These are phyloP conservation scores for Okamejei kenojei DNA, from an alignment of 2,797 vertebrate genomes.

Conservation along the genomic window DNA sequence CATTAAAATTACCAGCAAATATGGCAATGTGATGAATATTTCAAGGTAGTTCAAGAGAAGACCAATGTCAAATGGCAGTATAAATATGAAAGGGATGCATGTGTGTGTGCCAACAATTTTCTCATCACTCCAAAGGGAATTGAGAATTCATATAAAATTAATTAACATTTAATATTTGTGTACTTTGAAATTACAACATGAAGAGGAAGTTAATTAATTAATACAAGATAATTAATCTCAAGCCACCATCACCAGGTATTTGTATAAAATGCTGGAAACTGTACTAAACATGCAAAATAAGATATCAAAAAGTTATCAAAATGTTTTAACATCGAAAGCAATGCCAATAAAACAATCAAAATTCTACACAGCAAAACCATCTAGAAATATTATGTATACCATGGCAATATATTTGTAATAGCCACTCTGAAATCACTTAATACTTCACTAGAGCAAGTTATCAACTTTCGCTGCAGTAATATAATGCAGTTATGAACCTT, in stretches of 20 bases:
- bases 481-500: not conserved
- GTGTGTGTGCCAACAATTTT: too few relatives aligned
- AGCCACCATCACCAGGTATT: not conserved
- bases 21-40: not conserved
- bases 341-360: not conserved
- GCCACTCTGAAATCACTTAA: not conserved
- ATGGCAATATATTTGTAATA: not conserved
- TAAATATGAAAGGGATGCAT: too few relatives aligned
- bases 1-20: too few relatives aligned
- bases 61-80: not conserved
- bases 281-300: not conserved
- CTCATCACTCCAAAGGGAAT: not conserved
- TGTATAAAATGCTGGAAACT: not conserved
- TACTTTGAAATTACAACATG: slow-evolving; percentile 20
- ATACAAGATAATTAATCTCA: not conserved
- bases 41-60: not conserved
- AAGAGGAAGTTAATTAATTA: not conserved
- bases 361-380: not conserved
- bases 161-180: not conserved
- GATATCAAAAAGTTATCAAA: not conserved
- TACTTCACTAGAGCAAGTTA: not conserved
- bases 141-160: not conserved
- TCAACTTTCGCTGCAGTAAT: not conserved
- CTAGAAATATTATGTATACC: not conserved
- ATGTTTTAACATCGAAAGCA: too few relatives aligned